These are phyloP conservation scores for Poecilia picta DNA, from an alignment of 2,797 vertebrate species.

Conservation along the genomic window DNA sequence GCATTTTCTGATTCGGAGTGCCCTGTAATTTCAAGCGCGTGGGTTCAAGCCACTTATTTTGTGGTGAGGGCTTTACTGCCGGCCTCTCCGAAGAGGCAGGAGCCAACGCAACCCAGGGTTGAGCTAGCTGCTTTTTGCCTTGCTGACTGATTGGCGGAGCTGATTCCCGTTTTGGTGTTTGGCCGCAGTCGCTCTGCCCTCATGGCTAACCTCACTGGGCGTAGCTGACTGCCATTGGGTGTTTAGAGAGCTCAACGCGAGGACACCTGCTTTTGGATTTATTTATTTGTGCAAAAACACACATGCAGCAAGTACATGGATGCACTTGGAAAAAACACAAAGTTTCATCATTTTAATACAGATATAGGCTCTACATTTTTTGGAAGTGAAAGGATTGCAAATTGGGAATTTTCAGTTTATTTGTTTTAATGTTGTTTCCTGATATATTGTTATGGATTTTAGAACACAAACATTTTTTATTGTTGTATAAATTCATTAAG, in stretches of 20 bases:
- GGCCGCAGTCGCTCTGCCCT: slow-evolving; percentile 61
- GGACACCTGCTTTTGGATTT: slow-evolving; percentile 78
- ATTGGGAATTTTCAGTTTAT: neutral
- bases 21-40: slow-evolving; percentile 83
- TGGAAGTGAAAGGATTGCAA: neutral
- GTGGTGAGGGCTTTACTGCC: slow-evolving; percentile 75
- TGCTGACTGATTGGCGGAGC: slow-evolving; percentile 61
- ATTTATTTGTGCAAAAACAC: slow-evolving; percentile 73
- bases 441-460: neutral
- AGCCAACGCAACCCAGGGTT: slow-evolving; percentile 52
- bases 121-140: slow-evolving; percentile 50
- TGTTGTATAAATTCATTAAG: neutral
- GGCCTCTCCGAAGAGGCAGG: slow-evolving; percentile 66
- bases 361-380: neutral
- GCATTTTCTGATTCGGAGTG: slow-evolving; percentile 74
- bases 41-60: slow-evolving; percentile 82
- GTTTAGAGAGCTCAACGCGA: slow-evolving; percentile 58
- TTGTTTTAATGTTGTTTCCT: neutral
- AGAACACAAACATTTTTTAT: neutral
- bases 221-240: slow-evolving; percentile 53
- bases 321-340: slow-evolving; percentile 52
- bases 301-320: slow-evolving; percentile 60
- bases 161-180: slow-evolving; percentile 64
- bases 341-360: neutral
- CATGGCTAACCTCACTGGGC: slow-evolving; percentile 72